Conservation (phyloP, 2,797 vertebrate species). For the Spinibarbus caldwelli region DNA sequence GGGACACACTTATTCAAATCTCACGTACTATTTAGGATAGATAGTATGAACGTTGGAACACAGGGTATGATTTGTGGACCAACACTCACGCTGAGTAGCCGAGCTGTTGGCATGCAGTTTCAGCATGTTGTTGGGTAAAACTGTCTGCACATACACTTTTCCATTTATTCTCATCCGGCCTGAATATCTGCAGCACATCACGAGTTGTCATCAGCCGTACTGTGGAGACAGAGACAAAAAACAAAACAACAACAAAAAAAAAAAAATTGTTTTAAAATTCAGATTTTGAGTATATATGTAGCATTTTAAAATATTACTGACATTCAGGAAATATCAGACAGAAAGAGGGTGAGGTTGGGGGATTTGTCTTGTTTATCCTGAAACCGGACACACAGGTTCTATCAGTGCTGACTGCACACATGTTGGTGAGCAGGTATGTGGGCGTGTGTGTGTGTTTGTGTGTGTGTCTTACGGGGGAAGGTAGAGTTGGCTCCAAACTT, state of each 20-base stretch:
- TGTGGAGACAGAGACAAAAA: constrained; percentile 67
- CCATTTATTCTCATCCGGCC: constrained; percentile 73
- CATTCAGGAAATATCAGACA: too few species aligned
- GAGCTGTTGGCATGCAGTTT: constrained; percentile 82
- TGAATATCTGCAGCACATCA: constrained; percentile 84
- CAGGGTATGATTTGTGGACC: background rate
- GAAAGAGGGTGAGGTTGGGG: background rate
- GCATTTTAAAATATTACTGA: background rate
- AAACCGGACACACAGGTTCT: constrained; percentile 23
- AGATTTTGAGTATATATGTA: too few species aligned
- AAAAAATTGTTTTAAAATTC: too few species aligned
- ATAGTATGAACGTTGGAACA: too few species aligned
- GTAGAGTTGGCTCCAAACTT: constrained; percentile 66
- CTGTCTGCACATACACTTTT: constrained; percentile 81
- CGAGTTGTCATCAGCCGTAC: constrained; percentile 80
- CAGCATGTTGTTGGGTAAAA: constrained; percentile 79
- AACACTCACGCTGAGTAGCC: constrained; percentile 84
- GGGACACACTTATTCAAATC: too few species aligned
- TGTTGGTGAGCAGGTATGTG: background rate
- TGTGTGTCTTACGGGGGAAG: constrained; percentile 73
- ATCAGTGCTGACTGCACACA: background rate
- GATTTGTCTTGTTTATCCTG: background rate
- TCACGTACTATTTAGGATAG: too few species aligned
- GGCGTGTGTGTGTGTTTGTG: background rate
- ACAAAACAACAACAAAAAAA: too few species aligned